phyloP scores from a whole-genome alignment of 2,113 vertebrate species.

The Perca flavescens region DNA sequence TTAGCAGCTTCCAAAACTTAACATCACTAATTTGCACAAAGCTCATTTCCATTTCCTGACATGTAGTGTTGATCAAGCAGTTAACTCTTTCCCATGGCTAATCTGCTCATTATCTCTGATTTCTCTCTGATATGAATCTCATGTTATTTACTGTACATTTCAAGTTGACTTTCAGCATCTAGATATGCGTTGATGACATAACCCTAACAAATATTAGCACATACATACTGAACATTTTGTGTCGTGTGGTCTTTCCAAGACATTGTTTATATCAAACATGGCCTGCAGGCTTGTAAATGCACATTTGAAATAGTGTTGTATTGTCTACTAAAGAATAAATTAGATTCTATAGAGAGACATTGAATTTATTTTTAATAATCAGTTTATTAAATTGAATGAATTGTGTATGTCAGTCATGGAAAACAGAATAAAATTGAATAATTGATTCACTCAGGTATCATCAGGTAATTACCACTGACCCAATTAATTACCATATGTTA shows the following conservation, averaged over 20 bases:
- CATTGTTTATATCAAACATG: background rate
- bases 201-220: background rate
- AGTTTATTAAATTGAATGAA: conserved; percentile 2
- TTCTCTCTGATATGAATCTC: conserved; percentile 5
- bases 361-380: background rate
- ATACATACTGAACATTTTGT: background rate
- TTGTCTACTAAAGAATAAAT: background rate
- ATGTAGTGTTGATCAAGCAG: conserved; percentile 36
- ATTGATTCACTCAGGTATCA: conserved; percentile 21
- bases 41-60: conserved; percentile 58
- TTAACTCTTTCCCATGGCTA: conserved; percentile 1
- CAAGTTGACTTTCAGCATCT: conserved; percentile 2
- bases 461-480: conserved; percentile 21
- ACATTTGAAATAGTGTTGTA: background rate
- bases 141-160: conserved; percentile 10
- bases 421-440: conserved; percentile 16
- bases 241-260: background rate
- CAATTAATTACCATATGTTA: conserved; percentile 6
- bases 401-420: background rate
- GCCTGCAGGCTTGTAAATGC: background rate
- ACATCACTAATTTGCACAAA: conserved; percentile 70
- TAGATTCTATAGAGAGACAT: background rate
- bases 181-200: background rate
- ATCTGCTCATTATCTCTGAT: conserved; percentile 28
- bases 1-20: conserved; percentile 66